Evolutionary conservation across 2,113 vertebrate species (phyloP).

Genomic region (Hippolais icterina): DNA sequence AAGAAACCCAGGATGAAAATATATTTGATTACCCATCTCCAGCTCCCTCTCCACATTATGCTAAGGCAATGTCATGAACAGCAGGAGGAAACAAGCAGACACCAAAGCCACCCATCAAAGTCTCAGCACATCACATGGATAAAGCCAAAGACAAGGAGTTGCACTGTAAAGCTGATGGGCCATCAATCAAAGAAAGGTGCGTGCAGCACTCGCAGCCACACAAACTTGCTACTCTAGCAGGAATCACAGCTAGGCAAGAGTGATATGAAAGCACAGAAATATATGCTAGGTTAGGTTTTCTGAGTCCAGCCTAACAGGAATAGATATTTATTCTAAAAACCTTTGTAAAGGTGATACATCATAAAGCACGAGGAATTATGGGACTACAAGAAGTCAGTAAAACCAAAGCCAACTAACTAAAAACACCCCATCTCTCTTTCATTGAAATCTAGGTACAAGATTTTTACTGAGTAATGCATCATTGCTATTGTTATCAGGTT

Average conservation of each 20-base stretch:
- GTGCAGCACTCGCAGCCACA: background rate
- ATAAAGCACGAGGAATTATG: background rate
- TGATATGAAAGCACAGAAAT: background rate
- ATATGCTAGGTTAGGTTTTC: background rate
- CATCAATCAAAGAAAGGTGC: background rate
- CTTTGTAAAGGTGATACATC: background rate
- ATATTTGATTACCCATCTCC: background rate
- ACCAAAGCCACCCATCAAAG: background rate
- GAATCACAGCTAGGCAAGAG: background rate
- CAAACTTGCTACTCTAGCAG: background rate
- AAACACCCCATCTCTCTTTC: background rate
- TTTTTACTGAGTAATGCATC: background rate
- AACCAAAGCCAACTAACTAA: background rate
- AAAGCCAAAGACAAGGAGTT: background rate
- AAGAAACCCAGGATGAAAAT: background rate
- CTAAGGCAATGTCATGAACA: background rate
- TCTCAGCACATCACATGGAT: background rate
- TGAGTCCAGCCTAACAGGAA: background rate
- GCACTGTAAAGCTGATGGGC: background rate
- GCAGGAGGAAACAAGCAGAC: background rate
- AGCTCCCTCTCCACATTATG: background rate
- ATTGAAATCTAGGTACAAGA: background rate
- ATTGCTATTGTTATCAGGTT: background rate
- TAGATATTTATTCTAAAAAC: background rate
- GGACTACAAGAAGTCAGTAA: background rate